Conservation (phyloP, 2,113 vertebrate species). For the Rafetus swinhoei region DNA sequence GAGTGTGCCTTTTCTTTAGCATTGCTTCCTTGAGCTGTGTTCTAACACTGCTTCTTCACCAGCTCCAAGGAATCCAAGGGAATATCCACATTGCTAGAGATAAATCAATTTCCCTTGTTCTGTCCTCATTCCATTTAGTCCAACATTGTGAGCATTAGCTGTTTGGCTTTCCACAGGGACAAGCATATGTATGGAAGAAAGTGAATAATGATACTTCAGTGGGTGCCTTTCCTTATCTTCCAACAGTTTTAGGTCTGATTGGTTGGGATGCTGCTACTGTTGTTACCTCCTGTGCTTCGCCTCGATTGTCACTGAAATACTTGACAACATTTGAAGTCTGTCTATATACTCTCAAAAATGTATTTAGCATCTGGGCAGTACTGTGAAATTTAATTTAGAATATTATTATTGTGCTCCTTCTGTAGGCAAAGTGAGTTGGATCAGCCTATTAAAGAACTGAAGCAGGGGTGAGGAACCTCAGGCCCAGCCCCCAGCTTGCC, state of each 20-base stretch:
- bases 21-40: conserved; percentile 20
- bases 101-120: conserved; percentile 48
- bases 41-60: conserved; percentile 5
- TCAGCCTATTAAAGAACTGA: neutral
- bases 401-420: neutral
- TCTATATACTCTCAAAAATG: neutral
- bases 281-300: neutral
- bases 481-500: too few relatives aligned
- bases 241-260: neutral
- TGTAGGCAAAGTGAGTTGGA: neutral
- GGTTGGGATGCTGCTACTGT: neutral
- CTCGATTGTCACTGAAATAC: neutral
- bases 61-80: conserved; percentile 1
- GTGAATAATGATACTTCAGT: neutral
- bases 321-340: neutral
- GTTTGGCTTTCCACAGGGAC: neutral
- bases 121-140: neutral
- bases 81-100: conserved; percentile 48
- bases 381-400: conserved; percentile 5
- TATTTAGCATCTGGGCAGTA: conserved; percentile 32
- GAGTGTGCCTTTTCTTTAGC: neutral
- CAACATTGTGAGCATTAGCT: neutral
- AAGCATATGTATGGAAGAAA: neutral
- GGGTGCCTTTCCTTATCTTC: neutral
- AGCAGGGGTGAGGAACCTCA: too few relatives aligned